A percentile compares a stretch with the other conserved stretches of the same genome.
Evolutionary conservation across 2,888 invertebrate genomes (phyloP).

Genomic region (Tridacna gigas): DNA sequence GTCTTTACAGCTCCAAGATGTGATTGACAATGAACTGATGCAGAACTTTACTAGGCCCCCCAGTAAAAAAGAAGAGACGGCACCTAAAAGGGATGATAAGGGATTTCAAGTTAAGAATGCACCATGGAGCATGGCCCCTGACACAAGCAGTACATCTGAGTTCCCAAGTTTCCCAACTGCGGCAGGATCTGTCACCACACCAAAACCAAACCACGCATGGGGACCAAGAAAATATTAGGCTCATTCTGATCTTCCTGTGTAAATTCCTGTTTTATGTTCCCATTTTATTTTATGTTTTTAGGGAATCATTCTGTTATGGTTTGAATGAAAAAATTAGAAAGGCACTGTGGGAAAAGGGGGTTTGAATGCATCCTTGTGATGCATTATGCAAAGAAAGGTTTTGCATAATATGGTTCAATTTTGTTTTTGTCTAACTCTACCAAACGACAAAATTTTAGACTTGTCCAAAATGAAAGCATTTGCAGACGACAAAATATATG

Average conservation of each 20-base stretch:
- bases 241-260: slow-evolving; percentile 1
- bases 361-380: too few relatives aligned
- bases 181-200: slow-evolving; percentile 69
- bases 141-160: slow-evolving; percentile 84
- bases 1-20: slow-evolving; percentile 84
- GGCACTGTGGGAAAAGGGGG: too few relatives aligned
- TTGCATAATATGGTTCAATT: too few relatives aligned
- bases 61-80: slow-evolving; percentile 64
- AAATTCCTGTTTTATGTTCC: neutral
- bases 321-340: too few relatives aligned
- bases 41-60: slow-evolving; percentile 82
- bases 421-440: too few relatives aligned
- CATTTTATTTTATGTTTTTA: neutral
- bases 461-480: too few relatives aligned
- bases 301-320: too few relatives aligned
- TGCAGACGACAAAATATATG: too few relatives aligned
- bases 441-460: too few relatives aligned
- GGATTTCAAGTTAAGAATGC: slow-evolving; percentile 84
- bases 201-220: slow-evolving; percentile 75
- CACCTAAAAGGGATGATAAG: slow-evolving; percentile 16
- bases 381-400: too few relatives aligned
- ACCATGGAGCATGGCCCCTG: slow-evolving; percentile 83
- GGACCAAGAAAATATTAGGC: slow-evolving; percentile 64
- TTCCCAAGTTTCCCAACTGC: slow-evolving; percentile 81
- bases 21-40: slow-evolving; percentile 83